These are phyloP conservation scores for Pomatostomus ruficeps DNA, from an alignment of 2,113 vertebrate species.

Conservation along the genomic window DNA sequence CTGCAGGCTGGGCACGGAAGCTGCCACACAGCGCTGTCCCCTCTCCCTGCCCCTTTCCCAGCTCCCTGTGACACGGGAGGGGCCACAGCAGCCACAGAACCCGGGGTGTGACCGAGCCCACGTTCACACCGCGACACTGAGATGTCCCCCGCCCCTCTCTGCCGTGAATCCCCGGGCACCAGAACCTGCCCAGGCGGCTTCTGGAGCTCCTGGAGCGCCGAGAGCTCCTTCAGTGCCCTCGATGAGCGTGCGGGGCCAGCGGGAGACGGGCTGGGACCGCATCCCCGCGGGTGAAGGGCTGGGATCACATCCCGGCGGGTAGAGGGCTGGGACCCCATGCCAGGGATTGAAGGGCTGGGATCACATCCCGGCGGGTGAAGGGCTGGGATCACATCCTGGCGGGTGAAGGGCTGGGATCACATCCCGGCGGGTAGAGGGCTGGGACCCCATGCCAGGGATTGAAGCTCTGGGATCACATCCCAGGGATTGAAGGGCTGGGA, in stretches of 20 bases:
- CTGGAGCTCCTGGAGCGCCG: accelerated
- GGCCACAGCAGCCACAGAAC: background rate
- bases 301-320: too few relatives aligned
- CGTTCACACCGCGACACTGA: accelerated
- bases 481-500: too few relatives aligned
- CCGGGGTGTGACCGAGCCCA: background rate
- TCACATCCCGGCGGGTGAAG: too few relatives aligned
- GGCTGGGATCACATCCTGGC: too few relatives aligned
- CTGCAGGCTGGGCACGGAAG: background rate
- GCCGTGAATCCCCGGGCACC: accelerated
- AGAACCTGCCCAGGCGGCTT: accelerated
- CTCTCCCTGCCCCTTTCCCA: background rate
- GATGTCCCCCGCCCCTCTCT: background rate
- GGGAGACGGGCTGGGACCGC: background rate
- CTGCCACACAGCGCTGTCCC: accelerated
- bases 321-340: too few relatives aligned
- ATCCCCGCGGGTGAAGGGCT: too few relatives aligned
- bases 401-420: too few relatives aligned
- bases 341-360: too few relatives aligned
- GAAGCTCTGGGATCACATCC: too few relatives aligned
- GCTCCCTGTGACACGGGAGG: accelerated
- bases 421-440: too few relatives aligned
- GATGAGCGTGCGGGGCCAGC: accelerated
- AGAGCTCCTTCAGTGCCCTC: background rate
- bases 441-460: too few relatives aligned